These are phyloP conservation scores for Bicyclus anynana DNA, from an alignment of 1,140 invertebrate genomes.

Conservation along the genomic window DNA sequence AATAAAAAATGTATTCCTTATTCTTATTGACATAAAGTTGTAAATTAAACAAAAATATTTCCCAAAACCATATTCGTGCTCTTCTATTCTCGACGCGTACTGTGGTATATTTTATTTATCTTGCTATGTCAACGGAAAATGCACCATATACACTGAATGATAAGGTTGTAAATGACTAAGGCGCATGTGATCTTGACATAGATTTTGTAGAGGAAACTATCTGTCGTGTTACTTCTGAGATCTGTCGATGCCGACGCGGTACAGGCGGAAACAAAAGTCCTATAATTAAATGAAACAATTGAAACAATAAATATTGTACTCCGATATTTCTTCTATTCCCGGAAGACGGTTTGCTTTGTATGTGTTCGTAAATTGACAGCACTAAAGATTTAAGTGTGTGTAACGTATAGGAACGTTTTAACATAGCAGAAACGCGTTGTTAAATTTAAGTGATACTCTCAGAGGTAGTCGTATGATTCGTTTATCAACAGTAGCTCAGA, in stretches of 20 bases:
- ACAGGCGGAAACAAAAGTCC: conserved; percentile 11
- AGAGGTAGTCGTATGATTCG: too few relatives aligned
- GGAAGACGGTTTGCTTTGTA: too few relatives aligned
- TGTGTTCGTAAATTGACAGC: too few relatives aligned
- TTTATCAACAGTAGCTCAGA: too few relatives aligned
- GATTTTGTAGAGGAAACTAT: conserved; percentile 42
- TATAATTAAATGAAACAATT: neutral
- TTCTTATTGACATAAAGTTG: neutral
- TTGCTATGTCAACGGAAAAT: conserved; percentile 10
- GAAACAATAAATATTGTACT: neutral
- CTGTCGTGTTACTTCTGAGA: conserved; percentile 36
- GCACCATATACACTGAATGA: neutral
- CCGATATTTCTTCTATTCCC: too few relatives aligned
- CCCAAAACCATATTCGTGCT: conserved; percentile 1
- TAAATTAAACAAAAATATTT: neutral
- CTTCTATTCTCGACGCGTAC: conserved; percentile 28
- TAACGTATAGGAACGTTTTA: too few relatives aligned
- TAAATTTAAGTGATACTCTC: too few relatives aligned
- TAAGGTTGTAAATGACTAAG: conserved; percentile 14
- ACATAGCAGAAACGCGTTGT: too few relatives aligned
- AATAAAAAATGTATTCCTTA: conserved; percentile 3
- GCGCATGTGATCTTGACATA: conserved; percentile 45
- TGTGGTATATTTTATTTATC: conserved; percentile 23
- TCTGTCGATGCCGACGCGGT: conserved; percentile 28
- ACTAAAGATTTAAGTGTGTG: too few relatives aligned